Base-by-base conservation (phyloP, 2,888 invertebrate genomes). In the Pyrochroa serraticornis region DNA sequence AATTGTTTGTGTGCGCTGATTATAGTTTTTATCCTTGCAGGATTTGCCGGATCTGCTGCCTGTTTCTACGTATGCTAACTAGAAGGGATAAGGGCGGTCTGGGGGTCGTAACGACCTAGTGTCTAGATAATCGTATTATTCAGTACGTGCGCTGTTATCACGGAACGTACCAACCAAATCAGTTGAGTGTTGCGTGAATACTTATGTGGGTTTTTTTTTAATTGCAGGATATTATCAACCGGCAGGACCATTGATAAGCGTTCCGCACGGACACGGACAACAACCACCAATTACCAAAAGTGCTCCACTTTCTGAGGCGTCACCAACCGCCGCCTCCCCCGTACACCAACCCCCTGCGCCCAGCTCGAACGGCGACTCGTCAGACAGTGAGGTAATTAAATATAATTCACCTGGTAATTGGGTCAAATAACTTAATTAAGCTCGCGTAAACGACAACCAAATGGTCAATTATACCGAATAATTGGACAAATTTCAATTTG, bases 171-270 rank as follows among this genome's bases (percentile, higher is more conserved):
- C 22, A 3, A 5, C 22, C 22, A 22, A 22, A 22, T 22, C 22
- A 5, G 22, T 22, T 22, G 22, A 3, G 22, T 22, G 22, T 22
- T 22, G 22, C 22, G 2, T 22, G 22, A 22, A 22, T 22, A 22
- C 22, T 22, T 22, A 38, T 53, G 44, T 44, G 38, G 8, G 6
- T 12, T 38, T 41, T 39, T 37, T 58, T 62, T 53, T 73, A 67
- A 62, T 80, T 84, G 0, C 85, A 93, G 93, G 93, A 78, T 93
- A 92, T 79, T 94, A 93, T 82, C 94, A 94, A 82, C 94, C 94
- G 70, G 93, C 94, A 70, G 94, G 94, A 65, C 94, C 95, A 69
- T 84, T 94, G 79, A 93, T 94, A 75, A 88, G 87, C 68, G 87
- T 89, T 70, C 83, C 84, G 66, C 77, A 74, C 49, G 75, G 75